Conservation (phyloP, 1,140 invertebrate species). For the Thereuonema tuberculata region DNA sequence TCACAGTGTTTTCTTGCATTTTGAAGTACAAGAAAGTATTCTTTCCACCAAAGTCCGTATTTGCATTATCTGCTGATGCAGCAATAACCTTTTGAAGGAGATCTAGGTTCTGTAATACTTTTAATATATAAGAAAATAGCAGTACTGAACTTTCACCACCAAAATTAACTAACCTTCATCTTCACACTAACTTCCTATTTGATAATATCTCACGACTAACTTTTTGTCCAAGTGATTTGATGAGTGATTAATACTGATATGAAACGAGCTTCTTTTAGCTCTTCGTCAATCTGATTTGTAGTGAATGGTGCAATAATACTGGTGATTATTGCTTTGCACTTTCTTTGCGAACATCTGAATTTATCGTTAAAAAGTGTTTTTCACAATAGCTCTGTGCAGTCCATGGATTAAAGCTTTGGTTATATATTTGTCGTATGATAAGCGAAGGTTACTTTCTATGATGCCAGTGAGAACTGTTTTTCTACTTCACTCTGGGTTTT, state of each 20-base stretch:
- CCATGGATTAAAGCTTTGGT: constrained; percentile 21
- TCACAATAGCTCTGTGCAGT: constrained; percentile 18
- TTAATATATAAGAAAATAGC: background rate
- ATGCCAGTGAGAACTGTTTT: too few species aligned
- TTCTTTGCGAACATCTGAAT: constrained; percentile 17
- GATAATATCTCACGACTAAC: background rate
- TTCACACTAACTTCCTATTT: background rate
- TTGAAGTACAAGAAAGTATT: background rate
- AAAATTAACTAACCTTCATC: background rate
- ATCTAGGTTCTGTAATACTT: background rate
- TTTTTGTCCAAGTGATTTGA: background rate
- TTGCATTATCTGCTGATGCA: background rate
- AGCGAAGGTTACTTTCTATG: background rate
- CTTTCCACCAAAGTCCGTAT: background rate
- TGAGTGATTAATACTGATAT: background rate
- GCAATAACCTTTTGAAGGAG: background rate
- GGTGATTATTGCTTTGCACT: constrained; percentile 18
- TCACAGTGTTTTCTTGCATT: background rate
- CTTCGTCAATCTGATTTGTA: constrained; percentile 11
- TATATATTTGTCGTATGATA: constrained; percentile 20
- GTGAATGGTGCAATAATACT: constrained; percentile 18
- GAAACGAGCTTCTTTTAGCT: background rate
- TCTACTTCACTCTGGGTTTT: too few species aligned
- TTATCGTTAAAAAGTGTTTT: constrained; percentile 17
- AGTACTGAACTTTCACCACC: background rate